A percentile compares a stretch with the other conserved stretches of the same genome.
Conservation (phyloP, 1,140 invertebrate species). For the Caenorhabditis remanei region DNA sequence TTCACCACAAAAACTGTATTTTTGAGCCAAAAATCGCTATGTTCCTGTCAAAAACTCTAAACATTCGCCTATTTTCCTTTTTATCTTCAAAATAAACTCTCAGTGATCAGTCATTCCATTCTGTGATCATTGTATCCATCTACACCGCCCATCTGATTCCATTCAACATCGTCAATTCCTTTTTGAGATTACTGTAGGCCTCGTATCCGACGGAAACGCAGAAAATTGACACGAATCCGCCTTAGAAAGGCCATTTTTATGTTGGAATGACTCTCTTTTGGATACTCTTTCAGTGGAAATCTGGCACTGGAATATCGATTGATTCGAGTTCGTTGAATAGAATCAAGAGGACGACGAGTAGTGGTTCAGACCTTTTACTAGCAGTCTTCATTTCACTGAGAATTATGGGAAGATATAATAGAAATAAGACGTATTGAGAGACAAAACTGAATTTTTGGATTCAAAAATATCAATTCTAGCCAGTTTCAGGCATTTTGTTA, state of each 20-base stretch:
- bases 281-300: neutral
- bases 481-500: too few species aligned
- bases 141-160: neutral
- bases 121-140: conserved; percentile 1
- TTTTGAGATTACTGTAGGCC: neutral
- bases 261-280: neutral
- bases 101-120: neutral
- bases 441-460: too few species aligned
- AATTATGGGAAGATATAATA: neutral
- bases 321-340: neutral
- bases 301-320: neutral
- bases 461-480: too few species aligned
- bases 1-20: too few species aligned
- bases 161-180: conserved; percentile 38
- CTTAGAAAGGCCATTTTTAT: conserved; percentile 22
- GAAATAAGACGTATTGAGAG: too few species aligned
- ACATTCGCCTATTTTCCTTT: neutral
- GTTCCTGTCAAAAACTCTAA: neutral
- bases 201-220: conserved; percentile 25
- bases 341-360: neutral
- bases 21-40: too few species aligned
- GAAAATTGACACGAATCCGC: conserved; percentile 24
- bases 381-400: conserved; percentile 5
- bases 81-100: neutral
- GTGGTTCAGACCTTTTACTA: conserved; percentile 1